Percentiles rank a stretch among this genome's conserved stretches.
phyloP scores from a whole-genome alignment of 2,797 vertebrate species.

The Sarcoramphus papa region DNA sequence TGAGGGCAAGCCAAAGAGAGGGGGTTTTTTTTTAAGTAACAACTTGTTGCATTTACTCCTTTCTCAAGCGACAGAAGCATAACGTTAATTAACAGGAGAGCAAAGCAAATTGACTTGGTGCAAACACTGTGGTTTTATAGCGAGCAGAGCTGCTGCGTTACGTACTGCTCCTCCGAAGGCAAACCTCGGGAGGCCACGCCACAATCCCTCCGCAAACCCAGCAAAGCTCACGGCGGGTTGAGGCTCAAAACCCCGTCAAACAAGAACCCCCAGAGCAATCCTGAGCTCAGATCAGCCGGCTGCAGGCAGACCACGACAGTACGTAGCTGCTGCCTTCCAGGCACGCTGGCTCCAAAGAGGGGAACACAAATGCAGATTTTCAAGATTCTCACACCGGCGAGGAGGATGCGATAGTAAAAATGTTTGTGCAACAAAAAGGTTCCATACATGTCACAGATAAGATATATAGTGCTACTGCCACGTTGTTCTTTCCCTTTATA shows the following conservation, averaged over 20 bases:
- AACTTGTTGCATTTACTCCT: neutral
- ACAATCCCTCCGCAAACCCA: neutral
- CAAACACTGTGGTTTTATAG: neutral
- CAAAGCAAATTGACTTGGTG: neutral
- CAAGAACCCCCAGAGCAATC: neutral
- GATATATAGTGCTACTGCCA: neutral
- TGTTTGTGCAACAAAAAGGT: neutral
- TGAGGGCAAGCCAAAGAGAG: too few species aligned
- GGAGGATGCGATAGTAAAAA: neutral
- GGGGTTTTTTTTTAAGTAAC: neutral
- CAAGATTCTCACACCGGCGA: neutral
- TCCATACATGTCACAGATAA: neutral
- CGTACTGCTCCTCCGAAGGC: neutral
- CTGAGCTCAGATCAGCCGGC: neutral
- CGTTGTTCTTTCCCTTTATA: neutral
- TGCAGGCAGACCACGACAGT: neutral
- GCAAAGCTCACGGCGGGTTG: neutral
- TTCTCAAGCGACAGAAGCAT: neutral
- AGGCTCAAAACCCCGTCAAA: neutral
- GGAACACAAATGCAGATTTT: too few species aligned
- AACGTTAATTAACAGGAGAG: neutral
- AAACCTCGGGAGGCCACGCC: neutral
- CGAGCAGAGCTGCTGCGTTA: neutral
- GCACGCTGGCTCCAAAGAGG: too few species aligned
- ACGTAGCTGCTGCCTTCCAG: neutral